These are phyloP conservation scores for Sardinella longiceps DNA, from an alignment of 2,797 vertebrate genomes.

Conservation along the genomic window DNA sequence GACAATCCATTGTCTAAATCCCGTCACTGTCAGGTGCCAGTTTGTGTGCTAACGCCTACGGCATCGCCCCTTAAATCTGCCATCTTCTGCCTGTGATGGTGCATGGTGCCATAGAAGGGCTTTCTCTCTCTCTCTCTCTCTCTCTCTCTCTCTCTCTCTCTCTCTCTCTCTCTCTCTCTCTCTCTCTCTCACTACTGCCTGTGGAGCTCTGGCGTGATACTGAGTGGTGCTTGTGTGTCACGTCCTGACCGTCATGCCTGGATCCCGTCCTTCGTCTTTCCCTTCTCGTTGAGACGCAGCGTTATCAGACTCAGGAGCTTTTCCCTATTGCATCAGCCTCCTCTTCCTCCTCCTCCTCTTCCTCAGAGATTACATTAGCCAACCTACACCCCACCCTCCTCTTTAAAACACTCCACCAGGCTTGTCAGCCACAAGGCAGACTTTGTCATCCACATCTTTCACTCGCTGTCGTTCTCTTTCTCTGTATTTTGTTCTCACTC, in stretches of 20 bases:
- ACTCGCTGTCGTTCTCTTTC: no score
- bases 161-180: no score
- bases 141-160: no score
- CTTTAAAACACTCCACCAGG: background rate
- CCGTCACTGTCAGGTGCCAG: background rate
- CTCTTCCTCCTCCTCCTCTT: slow-evolving; percentile 19
- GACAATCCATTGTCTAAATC: background rate
- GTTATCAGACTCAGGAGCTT: slow-evolving; percentile 30
- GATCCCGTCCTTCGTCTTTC: background rate
- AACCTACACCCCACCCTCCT: slow-evolving; percentile 10
- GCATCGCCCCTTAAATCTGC: background rate
- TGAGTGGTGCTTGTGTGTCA: background rate
- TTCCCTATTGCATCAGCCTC: slow-evolving; percentile 23
- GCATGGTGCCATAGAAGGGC: background rate
- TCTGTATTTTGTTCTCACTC: no score
- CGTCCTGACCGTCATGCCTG: slow-evolving; percentile 35
- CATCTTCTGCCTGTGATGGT: background rate
- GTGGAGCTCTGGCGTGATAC: background rate
- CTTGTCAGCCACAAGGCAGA: background rate
- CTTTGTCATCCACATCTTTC: slow-evolving; percentile 5
- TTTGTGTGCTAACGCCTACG: background rate
- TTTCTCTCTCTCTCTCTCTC: no score
- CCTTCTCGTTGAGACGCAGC: background rate
- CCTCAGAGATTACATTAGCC: slow-evolving; percentile 30
- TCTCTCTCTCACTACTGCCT: no score